Conservation (phyloP, 2,113 vertebrate species). For the Catagonus wagneri region DNA sequence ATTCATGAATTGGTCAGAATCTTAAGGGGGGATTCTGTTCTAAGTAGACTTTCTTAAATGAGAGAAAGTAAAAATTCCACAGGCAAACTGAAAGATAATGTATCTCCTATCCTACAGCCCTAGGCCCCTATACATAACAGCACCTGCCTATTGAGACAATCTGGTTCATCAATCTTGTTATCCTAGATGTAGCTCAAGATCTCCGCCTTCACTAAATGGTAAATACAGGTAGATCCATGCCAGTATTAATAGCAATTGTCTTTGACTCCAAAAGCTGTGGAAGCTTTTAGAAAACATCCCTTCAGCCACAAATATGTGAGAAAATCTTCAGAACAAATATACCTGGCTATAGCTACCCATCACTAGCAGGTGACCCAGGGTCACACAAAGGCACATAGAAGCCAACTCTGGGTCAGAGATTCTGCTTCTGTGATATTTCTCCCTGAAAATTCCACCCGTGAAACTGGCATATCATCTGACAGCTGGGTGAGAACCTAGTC, state of each 20-base stretch:
- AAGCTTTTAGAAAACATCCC: not conserved
- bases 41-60: slow-evolving; percentile 17
- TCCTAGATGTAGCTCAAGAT: not conserved
- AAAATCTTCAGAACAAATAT: not conserved
- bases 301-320: not conserved
- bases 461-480: not conserved
- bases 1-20: slow-evolving; percentile 31
- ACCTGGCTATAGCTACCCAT: not conserved
- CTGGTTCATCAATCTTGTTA: not conserved
- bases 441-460: not conserved
- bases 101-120: not conserved
- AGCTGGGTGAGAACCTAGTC: not conserved
- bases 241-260: not conserved
- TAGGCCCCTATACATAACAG: not conserved
- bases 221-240: not conserved
- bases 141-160: not conserved
- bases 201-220: not conserved
- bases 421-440: not conserved
- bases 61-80: slow-evolving; percentile 40
- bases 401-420: not conserved
- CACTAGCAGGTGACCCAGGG: not conserved
- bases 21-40: slow-evolving; percentile 43
- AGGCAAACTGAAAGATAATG: not conserved
- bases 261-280: not conserved
- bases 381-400: not conserved